Evolutionary conservation across 1,140 invertebrate genomes (phyloP).

Genomic region (Littorina saxatilis): DNA sequence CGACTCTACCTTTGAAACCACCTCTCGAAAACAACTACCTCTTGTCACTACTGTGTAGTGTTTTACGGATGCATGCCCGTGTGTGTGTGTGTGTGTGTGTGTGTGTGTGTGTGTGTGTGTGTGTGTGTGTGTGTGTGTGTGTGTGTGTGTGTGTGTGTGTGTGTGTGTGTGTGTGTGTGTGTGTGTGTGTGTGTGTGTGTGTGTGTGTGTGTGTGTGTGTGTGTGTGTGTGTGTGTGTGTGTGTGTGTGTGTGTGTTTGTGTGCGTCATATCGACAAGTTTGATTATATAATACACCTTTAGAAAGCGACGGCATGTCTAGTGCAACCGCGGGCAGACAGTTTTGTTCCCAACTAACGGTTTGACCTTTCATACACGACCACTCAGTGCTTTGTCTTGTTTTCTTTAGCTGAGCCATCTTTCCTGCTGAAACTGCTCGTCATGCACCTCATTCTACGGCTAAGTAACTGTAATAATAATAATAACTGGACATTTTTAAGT

Average conservation of each 20-base stretch:
- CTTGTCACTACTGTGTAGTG: not conserved
- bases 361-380: no score
- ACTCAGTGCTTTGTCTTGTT: no score
- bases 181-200: constrained; percentile 9
- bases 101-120: not conserved
- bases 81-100: constrained; percentile 5
- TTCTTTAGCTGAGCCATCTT: no score
- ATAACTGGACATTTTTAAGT: no score
- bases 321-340: not conserved
- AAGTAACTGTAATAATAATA: no score
- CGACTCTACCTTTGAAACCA: no score
- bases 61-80: not conserved
- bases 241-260: not conserved
- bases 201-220: not conserved
- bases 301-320: not conserved
- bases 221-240: constrained; percentile 23
- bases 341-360: no score
- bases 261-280: not conserved
- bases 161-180: not conserved
- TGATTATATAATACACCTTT: no score
- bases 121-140: not conserved
- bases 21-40: not conserved
- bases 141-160: constrained; percentile 17
- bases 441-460: no score
- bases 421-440: no score